phyloP scores from a whole-genome alignment of 2,888 invertebrate genomes.

The Pammene aurita region DNA sequence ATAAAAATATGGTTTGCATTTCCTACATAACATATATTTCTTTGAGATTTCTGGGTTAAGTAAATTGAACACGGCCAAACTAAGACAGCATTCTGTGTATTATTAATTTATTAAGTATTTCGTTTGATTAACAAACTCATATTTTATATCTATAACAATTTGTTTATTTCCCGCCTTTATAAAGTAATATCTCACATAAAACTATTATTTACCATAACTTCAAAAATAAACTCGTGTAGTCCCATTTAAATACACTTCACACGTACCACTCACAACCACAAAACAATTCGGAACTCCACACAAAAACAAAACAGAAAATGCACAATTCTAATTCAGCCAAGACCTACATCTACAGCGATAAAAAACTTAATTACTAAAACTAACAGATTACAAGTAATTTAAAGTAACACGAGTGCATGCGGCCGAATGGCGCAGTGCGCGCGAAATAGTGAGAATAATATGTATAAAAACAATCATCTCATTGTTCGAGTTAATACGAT shows the following conservation, averaged over 20 bases:
- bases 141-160: too few relatives aligned
- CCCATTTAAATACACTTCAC: not conserved
- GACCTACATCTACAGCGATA: not conserved
- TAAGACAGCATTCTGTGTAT: too few relatives aligned
- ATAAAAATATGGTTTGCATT: too few relatives aligned
- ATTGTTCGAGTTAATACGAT: conserved; percentile 53
- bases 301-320: conserved; percentile 51
- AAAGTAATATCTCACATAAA: not conserved
- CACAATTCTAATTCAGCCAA: conserved; percentile 17
- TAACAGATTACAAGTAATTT: not conserved
- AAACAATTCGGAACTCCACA: conserved; percentile 56
- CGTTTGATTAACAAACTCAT: too few relatives aligned
- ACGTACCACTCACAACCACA: conserved; percentile 47
- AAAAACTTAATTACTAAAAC: not conserved
- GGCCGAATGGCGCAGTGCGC: conserved; percentile 11
- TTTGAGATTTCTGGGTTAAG: too few relatives aligned
- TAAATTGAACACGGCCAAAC: too few relatives aligned
- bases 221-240: not conserved
- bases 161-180: not conserved
- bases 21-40: too few relatives aligned
- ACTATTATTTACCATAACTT: conserved; percentile 5
- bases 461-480: conserved; percentile 53
- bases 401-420: not conserved
- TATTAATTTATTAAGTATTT: too few relatives aligned
- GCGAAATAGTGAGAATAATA: conserved; percentile 42